Base-by-base conservation (phyloP, 2,797 vertebrate genomes). In the Pseudomugil tenellus region DNA sequence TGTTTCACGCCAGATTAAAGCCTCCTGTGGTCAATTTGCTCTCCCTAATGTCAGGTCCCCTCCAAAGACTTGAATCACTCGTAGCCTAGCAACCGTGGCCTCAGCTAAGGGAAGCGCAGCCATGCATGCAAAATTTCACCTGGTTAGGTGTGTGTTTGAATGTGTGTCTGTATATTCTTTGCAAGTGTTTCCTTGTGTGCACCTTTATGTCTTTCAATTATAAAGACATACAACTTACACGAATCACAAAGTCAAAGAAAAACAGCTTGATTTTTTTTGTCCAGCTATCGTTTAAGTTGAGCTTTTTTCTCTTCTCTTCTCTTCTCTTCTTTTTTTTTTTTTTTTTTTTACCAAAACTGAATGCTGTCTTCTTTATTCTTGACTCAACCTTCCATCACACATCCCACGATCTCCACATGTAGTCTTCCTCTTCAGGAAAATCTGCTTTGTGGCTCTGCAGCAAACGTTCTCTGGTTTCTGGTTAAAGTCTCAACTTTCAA, bases 11-110 rank as follows among this genome's bases (percentile, higher is more conserved):
- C 94, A 96, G 95, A 97, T 97, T 96, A 97, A 91, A 96, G 94
- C 93, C 95, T 97, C 95, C 96, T 95, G 96, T 98, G 97, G 97
- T 98, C 97, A 98, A 97, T 99, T 98, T 99, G 96, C 96, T 97
- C 96, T 97, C 96, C 95, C 96, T 98, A 98, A 98, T 98, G 96
- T 98, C 97, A 97, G 95, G 95, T 92, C 95, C 96, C 96, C 96
- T 93, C 95, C 82, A 91, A 95, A 93, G 95, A 84, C 92, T 94
- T 87, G 91, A 95, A 95, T 95, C 93, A 92, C 94, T 88, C 92
- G 95, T 98, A 94, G 95, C 97, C 91, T 98, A 98, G 97, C 97
- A 99, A 98, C 98, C 93, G 89, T 91, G 92, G 92, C 93, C 93
- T 95, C 95, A 93, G 95, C 93, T 87, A 90, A 91, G 92, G 92